A percentile compares a stretch with the other conserved stretches of the same genome.
phyloP scores from a whole-genome alignment of 2,888 invertebrate species.

The Ectemnius continuus region DNA sequence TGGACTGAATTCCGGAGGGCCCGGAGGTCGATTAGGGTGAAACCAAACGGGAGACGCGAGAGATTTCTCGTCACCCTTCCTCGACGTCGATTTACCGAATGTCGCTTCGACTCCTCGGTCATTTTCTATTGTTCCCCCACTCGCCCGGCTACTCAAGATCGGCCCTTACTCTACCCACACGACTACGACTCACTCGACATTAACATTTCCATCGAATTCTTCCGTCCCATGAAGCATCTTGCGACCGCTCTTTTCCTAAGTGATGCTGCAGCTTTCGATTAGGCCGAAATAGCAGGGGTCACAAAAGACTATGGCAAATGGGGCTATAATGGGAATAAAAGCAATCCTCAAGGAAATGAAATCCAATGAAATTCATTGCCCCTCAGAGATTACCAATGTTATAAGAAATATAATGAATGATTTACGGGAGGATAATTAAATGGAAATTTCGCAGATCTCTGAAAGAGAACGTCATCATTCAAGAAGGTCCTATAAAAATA shows the following conservation, averaged over 20 bases:
- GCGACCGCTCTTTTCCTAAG: conserved; percentile 48
- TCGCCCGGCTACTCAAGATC: not conserved
- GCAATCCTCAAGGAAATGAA: no score
- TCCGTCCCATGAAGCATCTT: conserved; percentile 65
- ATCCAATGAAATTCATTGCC: no score
- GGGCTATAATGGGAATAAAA: no score
- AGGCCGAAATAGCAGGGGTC: conserved; percentile 18
- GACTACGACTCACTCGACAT: conserved; percentile 45
- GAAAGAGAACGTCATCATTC: no score
- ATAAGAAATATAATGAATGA: no score
- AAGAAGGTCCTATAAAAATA: no score
- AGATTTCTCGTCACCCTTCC: conserved; percentile 56
- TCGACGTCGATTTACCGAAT: conserved; percentile 59
- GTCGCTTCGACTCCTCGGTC: conserved; percentile 48
- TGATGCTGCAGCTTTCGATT: conserved; percentile 27
- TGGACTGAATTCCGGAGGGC: conserved; percentile 61
- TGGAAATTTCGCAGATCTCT: no score
- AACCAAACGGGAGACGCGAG: conserved; percentile 61
- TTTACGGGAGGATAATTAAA: no score
- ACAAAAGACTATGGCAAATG: no score
- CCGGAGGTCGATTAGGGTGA: conserved; percentile 62
- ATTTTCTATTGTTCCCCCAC: conserved; percentile 39
- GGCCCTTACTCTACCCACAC: conserved; percentile 19
- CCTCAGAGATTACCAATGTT: no score
- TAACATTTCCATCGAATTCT: conserved; percentile 70